Base-by-base conservation (phyloP, 2,888 invertebrate genomes). In the Rhagophthalmus giganteus region DNA sequence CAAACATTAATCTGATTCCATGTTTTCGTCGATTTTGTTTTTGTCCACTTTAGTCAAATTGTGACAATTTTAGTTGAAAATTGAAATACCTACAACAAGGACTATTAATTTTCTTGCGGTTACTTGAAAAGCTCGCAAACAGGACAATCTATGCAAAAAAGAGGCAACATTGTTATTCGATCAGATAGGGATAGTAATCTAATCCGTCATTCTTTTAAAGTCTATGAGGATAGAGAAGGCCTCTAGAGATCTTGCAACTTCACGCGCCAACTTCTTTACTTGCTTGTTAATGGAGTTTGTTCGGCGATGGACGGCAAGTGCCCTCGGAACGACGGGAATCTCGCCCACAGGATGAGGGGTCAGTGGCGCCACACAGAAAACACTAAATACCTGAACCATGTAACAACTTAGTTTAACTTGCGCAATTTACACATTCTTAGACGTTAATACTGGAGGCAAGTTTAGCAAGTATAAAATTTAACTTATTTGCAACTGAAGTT, bases 201-300 rank as follows among this genome's bases (percentile, higher is more conserved):
- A 32, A 24, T 44, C 34, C 38, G 31, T 42, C 42, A 37, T 32
- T 47, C 40, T 47, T 47, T 47, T 48, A 47, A 53, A 46, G 26
- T 42, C 47, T 47, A 38, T 37, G 31, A 39, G 30, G 28, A 35
- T 20, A 48, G 24, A 14, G 33, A 14, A 38, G 38, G 39, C 63
- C 65, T 60, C 65, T 35, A 33, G 57, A 59, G 64, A 60, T 47
- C 54, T 46, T 55, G 57, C 59, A 65, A 63, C 63, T 64, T 64
- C 59, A 60, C 62, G 57, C 58, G 56, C 58, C 61, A 62, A 64
- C 62, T 63, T 65, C 63, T 64, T 64, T 59, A 58, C 62, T 59
- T 46, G 54, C 61, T 61, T 60, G 64, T 66, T 68, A 68, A 68
- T 67, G 67, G 65, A 67, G 68, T 67, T 68, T 67, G 63, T 66